Evolutionary conservation across 2,888 invertebrate species (phyloP).

Genomic region (Acronicta leporina): DNA sequence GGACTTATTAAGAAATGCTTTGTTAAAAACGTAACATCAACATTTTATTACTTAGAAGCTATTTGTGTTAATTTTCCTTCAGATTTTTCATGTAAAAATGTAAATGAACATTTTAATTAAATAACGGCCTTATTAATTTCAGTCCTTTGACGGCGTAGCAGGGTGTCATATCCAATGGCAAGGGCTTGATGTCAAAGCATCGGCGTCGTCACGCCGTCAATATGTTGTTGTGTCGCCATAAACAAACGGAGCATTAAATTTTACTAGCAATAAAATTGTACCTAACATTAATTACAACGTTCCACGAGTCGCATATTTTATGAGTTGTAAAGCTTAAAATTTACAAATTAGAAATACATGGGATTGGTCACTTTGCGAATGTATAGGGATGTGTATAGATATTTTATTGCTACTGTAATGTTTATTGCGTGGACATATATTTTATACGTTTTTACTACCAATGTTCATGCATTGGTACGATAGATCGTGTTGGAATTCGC

Average conservation of each 20-base stretch:
- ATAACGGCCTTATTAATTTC: not conserved
- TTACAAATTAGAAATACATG: slow-evolving; percentile 16
- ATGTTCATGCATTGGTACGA: not conserved
- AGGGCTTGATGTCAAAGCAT: slow-evolving; percentile 15
- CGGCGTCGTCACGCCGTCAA: slow-evolving; percentile 2
- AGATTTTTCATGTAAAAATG: no score
- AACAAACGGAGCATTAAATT: slow-evolving; percentile 26
- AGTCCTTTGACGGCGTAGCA: not conserved
- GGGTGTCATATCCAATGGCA: slow-evolving; percentile 15
- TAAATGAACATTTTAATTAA: no score
- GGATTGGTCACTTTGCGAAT: slow-evolving; percentile 14
- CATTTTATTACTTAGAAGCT: no score
- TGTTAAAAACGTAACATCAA: no score
- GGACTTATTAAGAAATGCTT: no score
- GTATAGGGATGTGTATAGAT: not conserved
- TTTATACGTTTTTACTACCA: not conserved
- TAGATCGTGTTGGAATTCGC: not conserved
- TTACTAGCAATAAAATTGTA: slow-evolving; percentile 35
- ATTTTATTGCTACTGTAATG: not conserved
- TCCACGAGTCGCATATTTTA: slow-evolving; percentile 28
- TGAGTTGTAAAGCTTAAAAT: slow-evolving; percentile 24
- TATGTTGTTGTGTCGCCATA: slow-evolving; percentile 22
- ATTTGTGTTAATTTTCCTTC: no score
- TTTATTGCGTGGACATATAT: not conserved
- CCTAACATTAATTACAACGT: slow-evolving; percentile 32